phyloP scores from a whole-genome alignment of 2,113 vertebrate species.

The Aptenodytes forsteri region DNA sequence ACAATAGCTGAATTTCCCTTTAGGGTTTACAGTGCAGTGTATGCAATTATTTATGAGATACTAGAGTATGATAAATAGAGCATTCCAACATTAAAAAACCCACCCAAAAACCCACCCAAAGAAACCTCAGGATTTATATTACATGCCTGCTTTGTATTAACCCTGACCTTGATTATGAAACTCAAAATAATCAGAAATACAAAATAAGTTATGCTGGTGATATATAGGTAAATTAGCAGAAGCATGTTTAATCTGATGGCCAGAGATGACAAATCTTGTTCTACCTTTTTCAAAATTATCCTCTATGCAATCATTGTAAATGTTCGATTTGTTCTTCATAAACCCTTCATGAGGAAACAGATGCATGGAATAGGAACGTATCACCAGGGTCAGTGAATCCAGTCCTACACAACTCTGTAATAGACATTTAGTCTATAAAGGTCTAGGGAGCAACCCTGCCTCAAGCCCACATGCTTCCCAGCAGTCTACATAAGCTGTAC shows the following conservation, averaged over 20 bases:
- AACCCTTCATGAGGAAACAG: neutral
- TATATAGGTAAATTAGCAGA: neutral
- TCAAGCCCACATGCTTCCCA: neutral
- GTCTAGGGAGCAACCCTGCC: neutral
- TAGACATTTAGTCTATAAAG: neutral
- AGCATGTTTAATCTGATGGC: neutral
- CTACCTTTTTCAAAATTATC: neutral
- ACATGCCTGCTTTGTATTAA: constrained; percentile 39
- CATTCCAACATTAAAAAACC: constrained; percentile 5
- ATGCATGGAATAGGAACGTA: neutral
- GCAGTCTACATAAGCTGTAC: neutral
- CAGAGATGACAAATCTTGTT: neutral
- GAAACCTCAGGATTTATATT: constrained; percentile 13
- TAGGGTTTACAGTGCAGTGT: constrained; percentile 49
- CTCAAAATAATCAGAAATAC: neutral
- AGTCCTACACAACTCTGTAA: neutral
- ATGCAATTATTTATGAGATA: constrained; percentile 71
- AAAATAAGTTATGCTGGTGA: neutral
- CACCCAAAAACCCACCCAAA: neutral
- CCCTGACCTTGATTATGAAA: neutral
- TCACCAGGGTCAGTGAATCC: neutral
- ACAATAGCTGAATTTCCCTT: constrained; percentile 60
- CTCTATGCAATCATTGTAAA: neutral
- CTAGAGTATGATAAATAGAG: constrained; percentile 52
- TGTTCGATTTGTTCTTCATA: neutral